Evolutionary conservation across 2,797 vertebrate species (phyloP).

Genomic region (Paedocypris micromegethes): DNA sequence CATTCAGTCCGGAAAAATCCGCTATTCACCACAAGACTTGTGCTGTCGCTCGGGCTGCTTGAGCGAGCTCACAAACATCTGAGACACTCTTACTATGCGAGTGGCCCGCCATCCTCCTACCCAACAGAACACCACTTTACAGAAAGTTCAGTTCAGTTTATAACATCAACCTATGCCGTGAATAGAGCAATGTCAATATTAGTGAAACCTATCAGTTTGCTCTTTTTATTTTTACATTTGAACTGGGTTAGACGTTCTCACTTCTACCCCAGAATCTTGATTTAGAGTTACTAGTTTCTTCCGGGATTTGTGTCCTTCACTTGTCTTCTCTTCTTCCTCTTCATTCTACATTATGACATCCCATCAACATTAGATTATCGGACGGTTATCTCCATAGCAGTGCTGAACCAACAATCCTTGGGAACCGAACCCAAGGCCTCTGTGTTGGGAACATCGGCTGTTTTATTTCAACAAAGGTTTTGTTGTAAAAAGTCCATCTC

Average conservation of each 20-base stretch:
- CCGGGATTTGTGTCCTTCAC: background rate
- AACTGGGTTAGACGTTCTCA: slow-evolving; percentile 14
- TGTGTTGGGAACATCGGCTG: too few relatives aligned
- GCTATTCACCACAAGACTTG: slow-evolving; percentile 45
- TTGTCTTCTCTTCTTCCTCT: background rate
- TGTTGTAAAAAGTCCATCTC: too few relatives aligned
- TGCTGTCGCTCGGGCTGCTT: slow-evolving; percentile 41
- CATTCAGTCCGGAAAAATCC: slow-evolving; percentile 49
- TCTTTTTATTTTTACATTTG: background rate
- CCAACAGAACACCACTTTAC: background rate
- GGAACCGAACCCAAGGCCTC: too few relatives aligned
- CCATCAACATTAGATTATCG: too few relatives aligned
- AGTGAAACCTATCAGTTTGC: background rate
- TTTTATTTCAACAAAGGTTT: too few relatives aligned
- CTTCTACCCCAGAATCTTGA: background rate
- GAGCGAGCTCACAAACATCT: slow-evolving; percentile 40
- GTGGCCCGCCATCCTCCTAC: background rate
- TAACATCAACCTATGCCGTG: background rate
- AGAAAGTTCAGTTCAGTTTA: too few relatives aligned
- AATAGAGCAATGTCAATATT: background rate
- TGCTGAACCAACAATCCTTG: too few relatives aligned
- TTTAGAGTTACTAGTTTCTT: background rate
- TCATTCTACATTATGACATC: too few relatives aligned
- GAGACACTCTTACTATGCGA: slow-evolving; percentile 36
- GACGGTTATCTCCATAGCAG: too few relatives aligned